These are phyloP conservation scores for Melanotaenia trifasciata DNA, from an alignment of 2,797 vertebrate genomes.

Conservation along the genomic window DNA sequence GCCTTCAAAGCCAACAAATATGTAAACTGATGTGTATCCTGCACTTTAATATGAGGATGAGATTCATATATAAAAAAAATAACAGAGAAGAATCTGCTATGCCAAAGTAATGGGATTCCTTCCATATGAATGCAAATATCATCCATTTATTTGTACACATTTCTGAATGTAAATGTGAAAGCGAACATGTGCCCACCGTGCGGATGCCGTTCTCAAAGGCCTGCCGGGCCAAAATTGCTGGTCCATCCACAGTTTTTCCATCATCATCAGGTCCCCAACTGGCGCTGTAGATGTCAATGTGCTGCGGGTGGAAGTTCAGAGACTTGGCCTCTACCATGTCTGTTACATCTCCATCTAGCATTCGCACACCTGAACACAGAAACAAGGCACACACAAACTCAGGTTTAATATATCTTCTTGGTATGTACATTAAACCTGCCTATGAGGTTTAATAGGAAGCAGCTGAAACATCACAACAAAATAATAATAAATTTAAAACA, in stretches of 20 bases:
- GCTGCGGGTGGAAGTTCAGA: slow-evolving; percentile 94
- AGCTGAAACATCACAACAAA: neutral
- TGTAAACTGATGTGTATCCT: slow-evolving; percentile 48
- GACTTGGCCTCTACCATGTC: slow-evolving; percentile 99
- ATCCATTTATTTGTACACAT: slow-evolving; percentile 15
- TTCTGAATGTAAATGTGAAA: slow-evolving; percentile 25
- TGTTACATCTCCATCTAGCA: slow-evolving; percentile 98
- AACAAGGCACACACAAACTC: slow-evolving; percentile 4
- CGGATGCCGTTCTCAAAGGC: slow-evolving; percentile 98
- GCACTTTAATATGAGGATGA: slow-evolving; percentile 40
- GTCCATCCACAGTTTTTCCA: slow-evolving; percentile 96
- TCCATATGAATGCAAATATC: slow-evolving; percentile 30
- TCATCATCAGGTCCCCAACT: slow-evolving; percentile 99
- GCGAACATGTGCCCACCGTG: slow-evolving; percentile 82
- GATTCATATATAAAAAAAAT: slow-evolving; percentile 37
- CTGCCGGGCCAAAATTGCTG: slow-evolving; percentile 94
- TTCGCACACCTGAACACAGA: slow-evolving; percentile 89
- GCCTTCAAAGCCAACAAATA: slow-evolving; percentile 62
- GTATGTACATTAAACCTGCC: neutral
- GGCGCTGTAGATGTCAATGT: slow-evolving; percentile 98
- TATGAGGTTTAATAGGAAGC: neutral
- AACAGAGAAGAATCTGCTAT: slow-evolving; percentile 17
- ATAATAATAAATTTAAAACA: neutral
- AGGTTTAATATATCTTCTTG: neutral
- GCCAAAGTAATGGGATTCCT: slow-evolving; percentile 12